Base-by-base conservation (phyloP, 1,140 invertebrate species). In the Neuroterus valhalla region DNA sequence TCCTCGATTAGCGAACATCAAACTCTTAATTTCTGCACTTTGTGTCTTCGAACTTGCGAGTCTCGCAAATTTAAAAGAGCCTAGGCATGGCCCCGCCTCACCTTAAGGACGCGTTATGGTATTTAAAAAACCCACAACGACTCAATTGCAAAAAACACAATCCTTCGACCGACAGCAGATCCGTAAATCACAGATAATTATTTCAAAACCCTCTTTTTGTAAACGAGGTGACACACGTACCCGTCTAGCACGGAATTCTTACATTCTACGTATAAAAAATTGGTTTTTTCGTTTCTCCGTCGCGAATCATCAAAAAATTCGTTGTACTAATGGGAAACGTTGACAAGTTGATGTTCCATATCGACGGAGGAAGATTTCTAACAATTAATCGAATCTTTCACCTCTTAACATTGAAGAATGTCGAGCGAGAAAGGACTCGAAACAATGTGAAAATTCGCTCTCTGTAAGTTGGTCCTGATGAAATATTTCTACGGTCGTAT, bases 201-300 rank as follows among this genome's bases (percentile, higher is more conserved):
- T 78, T 73, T 71, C 70, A 75, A 73, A 72, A 78, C n/a, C 55
- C 55, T 62, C 55, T 62, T 62, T 62, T 62, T 62, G 55, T 62
- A 23, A 3, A 62, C 23, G 55, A 62, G 55, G 55, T 26, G 73
- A 77, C 62, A 69, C 72, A 73, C 71, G 71, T 70, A 46, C 68
- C 68, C 74, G 72, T 77, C 84, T 89, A 85, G 84, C 87, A 85
- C 84, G 80, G 80, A 83, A 87, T 82, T 84, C 85, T 88, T 86
- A 84, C 71, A 88, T 81, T 77, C 82, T 88, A 90, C 78, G 80
- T 89, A 85, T 83, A 88, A 87, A 88, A 87, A 88, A 83, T 80
- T 71, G 74, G 78, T 79, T 79, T 79, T 75, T 72, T 70, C 68
- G 68, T 73, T 38, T 76, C 45, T 71, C 38, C 62, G 66, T 75